Base-by-base conservation (phyloP, 2,888 invertebrate species). In the Drosophila bunnanda region DNA sequence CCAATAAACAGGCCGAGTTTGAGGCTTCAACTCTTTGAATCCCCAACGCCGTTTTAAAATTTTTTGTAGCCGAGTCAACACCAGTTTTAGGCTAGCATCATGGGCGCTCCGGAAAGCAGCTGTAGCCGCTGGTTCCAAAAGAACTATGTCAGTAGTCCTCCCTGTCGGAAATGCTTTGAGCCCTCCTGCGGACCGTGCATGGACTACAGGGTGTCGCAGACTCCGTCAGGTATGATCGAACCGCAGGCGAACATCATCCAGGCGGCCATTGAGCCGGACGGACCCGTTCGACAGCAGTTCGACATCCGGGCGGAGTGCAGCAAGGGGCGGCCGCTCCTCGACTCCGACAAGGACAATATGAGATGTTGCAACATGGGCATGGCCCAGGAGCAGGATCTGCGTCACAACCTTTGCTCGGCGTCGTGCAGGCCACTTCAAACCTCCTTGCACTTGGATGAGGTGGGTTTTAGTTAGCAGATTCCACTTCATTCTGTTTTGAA, bases 371-470 rank as follows among this genome's bases (percentile, higher is more conserved):
- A 44, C 20, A 15, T 87, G 13, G 7, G 32, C n/a, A 65, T 60
- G 34, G 78, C 78, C 10, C 70, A 78, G 41, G 64, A 76, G 34
- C 41, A 28, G 12, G 38, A 70, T n/a, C 43, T 32, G 6, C 39
- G 44, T 10, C 52, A 66, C 20, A 81, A 83, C 55, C 60, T 78
- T 0, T 83, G 83, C 44, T 76, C 73, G 1, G 22, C 54, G 1
- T 22, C 43, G 2, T 89, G 85, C 44, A 48, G 75, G 7, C 85
- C 89, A 1, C 36, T 53, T 0, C 57, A 61, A 12, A 84, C 83
- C 0, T n/a, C 1, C 0, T 39, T 83, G 10, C 88, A 87, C 34
- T 50, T 81, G 38, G 25, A 59, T 0, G 85, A 89, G 79, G 83
- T 87, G 71, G 5, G 10, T 25, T 4, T 25, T 25, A 25, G 25